A percentile compares a stretch with the other conserved stretches of the same genome.
phyloP scores from a whole-genome alignment of 2,888 invertebrate genomes.

The Hyalella azteca region DNA sequence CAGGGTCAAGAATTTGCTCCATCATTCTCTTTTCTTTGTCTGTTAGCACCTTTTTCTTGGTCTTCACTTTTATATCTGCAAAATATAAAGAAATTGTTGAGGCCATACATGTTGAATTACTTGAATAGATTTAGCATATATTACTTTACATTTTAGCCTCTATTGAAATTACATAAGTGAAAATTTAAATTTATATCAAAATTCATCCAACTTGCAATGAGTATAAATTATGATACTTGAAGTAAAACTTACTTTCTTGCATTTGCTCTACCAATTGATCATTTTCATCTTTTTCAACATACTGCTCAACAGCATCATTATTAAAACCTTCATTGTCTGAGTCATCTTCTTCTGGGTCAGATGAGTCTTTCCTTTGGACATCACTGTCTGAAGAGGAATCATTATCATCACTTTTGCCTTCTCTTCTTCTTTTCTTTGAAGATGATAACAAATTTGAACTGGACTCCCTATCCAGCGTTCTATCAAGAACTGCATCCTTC shows the following conservation, averaged over 20 bases:
- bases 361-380: not conserved
- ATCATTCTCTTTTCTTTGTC: not conserved
- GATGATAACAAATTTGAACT: too few species aligned
- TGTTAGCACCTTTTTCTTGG: not conserved
- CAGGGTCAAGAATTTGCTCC: not conserved
- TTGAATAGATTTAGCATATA: too few species aligned
- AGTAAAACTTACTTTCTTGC: conserved; percentile 5
- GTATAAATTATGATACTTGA: too few species aligned
- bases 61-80: not conserved
- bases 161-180: too few species aligned
- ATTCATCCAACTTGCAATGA: too few species aligned
- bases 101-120: too few species aligned
- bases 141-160: too few species aligned
- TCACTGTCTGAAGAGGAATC: not conserved
- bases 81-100: too few species aligned
- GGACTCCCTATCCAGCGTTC: not conserved
- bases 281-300: not conserved
- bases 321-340: conserved; percentile 7
- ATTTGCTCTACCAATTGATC: not conserved
- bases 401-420: not conserved
- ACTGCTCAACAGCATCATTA: conserved; percentile 27
- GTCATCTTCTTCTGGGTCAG: not conserved
- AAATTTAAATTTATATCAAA: too few species aligned
- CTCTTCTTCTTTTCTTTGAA: not conserved
- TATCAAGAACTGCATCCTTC: not conserved